phyloP scores from a whole-genome alignment of 2,113 vertebrate genomes.

The Setophaga kirtlandii region DNA sequence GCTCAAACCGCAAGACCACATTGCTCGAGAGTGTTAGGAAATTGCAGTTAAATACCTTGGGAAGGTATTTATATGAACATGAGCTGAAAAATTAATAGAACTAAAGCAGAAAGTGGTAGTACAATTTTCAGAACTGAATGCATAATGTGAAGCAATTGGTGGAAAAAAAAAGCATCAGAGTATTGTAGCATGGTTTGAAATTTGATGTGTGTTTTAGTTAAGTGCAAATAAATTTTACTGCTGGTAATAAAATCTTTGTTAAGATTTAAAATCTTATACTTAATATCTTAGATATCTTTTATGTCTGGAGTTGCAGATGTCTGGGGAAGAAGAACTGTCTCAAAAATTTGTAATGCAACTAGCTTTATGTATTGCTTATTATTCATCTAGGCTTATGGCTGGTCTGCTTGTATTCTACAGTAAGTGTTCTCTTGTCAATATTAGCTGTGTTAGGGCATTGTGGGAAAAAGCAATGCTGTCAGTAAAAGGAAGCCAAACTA shows the following conservation, averaged over 20 bases:
- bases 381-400: neutral
- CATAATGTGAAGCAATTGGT: neutral
- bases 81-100: neutral
- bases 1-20: neutral
- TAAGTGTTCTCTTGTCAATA: neutral
- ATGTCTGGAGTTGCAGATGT: neutral
- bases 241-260: neutral
- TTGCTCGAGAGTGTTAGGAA: neutral
- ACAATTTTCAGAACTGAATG: neutral
- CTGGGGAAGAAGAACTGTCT: neutral
- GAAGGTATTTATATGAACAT: neutral
- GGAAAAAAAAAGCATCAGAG: accelerated
- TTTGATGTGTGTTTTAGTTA: neutral
- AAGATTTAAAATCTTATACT: neutral
- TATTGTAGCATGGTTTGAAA: neutral
- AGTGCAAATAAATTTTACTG: neutral
- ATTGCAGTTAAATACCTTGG: neutral
- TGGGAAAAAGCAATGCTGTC: neutral
- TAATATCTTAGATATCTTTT: neutral
- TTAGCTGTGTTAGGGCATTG: neutral
- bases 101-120: neutral
- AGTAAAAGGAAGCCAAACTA: neutral
- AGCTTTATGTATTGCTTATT: neutral
- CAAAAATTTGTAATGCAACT: neutral
- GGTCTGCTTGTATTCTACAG: neutral